Base-by-base conservation (phyloP, 2,113 vertebrate species). In the Carassius gibelio region DNA sequence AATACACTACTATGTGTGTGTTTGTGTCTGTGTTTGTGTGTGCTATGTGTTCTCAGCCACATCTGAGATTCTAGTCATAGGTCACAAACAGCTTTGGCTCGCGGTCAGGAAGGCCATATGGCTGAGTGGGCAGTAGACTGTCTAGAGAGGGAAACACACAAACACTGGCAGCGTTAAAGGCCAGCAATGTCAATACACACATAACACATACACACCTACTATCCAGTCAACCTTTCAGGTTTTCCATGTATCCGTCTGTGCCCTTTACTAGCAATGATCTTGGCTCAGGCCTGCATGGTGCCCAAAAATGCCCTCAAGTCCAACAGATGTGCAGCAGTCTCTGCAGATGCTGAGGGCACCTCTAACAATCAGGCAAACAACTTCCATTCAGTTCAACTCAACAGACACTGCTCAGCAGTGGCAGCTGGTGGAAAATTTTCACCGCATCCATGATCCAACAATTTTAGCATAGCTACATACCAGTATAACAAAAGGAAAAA, bases 61-160 rank as follows among this genome's bases (percentile, higher is more conserved):
- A 57, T 38, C 55, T 57, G 80, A 82, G 2, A 57, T 13, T 68
- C 76, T 69, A 48, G 15, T 45, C 75, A 52, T 69, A 42, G 81
- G 82, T 81, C 85, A 86, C 55, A 75, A 38, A 83, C 75, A 48
- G 79, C 59, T 86, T 34, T 80, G 87, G 84, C 84, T 84, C 26
- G 15, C 21, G 48, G 69, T 88, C 76, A 88, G 77, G 26, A 57
- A 81, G 71, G 82, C 87, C 87, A 88, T 88, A 88, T 88, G 87
- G 82, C 76, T 78, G 85, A 88, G 85, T 84, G 82, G 87, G 85
- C 85, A 84, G 74, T 23, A 81, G 61, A 30, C 38, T 45, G 87
- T 82, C 84, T 86, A 77, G 76, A 75, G 87, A 84, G 68, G 66
- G 26, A 77, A 79, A 61, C 82, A 74, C 80, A 77, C 55, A 42